phyloP scores from a whole-genome alignment of 2,797 vertebrate genomes.

The Dryobates pubescens region DNA sequence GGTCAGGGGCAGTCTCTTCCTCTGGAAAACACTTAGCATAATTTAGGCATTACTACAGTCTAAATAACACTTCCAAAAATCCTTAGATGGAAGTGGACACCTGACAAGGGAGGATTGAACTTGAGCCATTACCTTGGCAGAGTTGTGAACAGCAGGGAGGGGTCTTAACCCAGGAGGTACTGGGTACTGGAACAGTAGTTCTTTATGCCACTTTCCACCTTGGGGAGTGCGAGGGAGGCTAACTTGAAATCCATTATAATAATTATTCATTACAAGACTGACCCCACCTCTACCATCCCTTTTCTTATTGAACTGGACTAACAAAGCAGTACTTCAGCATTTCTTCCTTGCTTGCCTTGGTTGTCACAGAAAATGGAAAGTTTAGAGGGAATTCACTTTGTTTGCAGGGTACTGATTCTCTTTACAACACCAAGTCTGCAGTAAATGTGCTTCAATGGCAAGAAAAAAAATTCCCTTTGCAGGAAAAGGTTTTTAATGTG shows the following conservation, averaged over 20 bases:
- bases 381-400: background rate
- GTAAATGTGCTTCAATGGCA: rapidly evolving
- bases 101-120: background rate
- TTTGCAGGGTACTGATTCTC: background rate
- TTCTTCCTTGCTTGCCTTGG: background rate
- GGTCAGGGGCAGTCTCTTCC: background rate
- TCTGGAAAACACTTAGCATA: background rate
- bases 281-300: background rate
- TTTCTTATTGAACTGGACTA: background rate
- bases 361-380: background rate
- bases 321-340: background rate
- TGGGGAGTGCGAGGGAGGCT: background rate
- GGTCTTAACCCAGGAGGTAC: background rate
- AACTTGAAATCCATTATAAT: background rate
- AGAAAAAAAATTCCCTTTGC: background rate
- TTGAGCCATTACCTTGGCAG: background rate
- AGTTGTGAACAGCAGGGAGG: background rate
- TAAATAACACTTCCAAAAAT: background rate
- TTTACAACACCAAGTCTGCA: background rate
- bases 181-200: background rate
- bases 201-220: background rate
- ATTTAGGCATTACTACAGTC: background rate
- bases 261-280: background rate
- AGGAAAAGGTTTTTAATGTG: background rate
- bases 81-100: background rate